Evolutionary conservation across 2,888 invertebrate species (phyloP).

Genomic region (Pyrocoelia pectoralis): DNA sequence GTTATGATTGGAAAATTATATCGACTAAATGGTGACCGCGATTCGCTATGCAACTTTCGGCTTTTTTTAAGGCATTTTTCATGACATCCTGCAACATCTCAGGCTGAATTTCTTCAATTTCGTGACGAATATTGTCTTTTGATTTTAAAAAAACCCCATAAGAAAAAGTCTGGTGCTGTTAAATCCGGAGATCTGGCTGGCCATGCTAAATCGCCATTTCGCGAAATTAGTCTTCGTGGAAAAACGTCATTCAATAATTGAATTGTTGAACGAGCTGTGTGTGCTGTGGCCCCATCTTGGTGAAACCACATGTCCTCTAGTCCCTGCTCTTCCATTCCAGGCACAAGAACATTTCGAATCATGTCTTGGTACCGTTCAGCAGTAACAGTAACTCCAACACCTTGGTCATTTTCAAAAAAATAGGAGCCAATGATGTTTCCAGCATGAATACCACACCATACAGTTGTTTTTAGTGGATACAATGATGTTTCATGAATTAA

Average conservation of each 20-base stretch:
- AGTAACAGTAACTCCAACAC: constrained; percentile 34
- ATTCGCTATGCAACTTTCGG: too few species aligned
- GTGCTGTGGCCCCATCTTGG: not conserved
- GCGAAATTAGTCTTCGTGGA: not conserved
- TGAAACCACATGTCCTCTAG: not conserved
- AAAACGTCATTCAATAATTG: not conserved
- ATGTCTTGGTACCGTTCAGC: constrained; percentile 38
- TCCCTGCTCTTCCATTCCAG: not conserved
- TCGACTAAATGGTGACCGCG: too few species aligned
- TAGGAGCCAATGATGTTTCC: constrained; percentile 32
- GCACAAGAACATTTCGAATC: constrained; percentile 16
- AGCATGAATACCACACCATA: constrained; percentile 29
- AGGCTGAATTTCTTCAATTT: too few species aligned
- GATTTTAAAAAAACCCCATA: too few species aligned
- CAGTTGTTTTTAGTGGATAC: constrained; percentile 35
- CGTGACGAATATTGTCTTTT: too few species aligned
- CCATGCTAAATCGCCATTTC: not conserved
- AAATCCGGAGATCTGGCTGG: constrained; percentile 1
- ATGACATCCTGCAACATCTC: too few species aligned
- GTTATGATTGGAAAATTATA: too few species aligned
- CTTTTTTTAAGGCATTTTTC: too few species aligned
- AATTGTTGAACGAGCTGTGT: not conserved
- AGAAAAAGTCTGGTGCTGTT: not conserved
- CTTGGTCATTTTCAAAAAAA: constrained; percentile 35
- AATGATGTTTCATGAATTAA: constrained; percentile 33